phyloP scores from a whole-genome alignment of 2,797 vertebrate genomes.

The Phaenicophaeus curvirostris region DNA sequence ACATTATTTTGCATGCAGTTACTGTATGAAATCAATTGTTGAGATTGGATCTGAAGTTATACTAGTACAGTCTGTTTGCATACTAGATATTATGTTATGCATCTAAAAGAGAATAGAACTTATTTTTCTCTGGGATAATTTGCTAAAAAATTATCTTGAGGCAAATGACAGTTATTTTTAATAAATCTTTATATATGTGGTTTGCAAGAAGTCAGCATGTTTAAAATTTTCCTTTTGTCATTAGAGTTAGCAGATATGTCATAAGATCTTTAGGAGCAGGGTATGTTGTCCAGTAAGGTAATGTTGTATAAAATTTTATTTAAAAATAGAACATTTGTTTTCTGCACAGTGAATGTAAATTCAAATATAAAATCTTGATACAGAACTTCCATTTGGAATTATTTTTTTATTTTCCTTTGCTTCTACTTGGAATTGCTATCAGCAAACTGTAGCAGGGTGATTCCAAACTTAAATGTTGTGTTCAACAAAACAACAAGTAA shows the following conservation, averaged over 20 bases:
- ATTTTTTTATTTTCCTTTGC: neutral
- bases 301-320: neutral
- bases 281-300: neutral
- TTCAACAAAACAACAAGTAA: conserved; percentile 23
- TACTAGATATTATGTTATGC: neutral
- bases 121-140: neutral
- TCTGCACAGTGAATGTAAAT: neutral
- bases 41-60: neutral
- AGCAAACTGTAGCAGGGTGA: neutral
- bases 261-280: neutral
- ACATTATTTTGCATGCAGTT: neutral
- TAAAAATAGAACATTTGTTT: neutral
- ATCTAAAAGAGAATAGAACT: neutral
- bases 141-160: neutral
- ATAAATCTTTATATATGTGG: neutral
- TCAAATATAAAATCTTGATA: neutral
- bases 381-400: neutral
- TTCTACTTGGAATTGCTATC: conserved; percentile 5
- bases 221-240: neutral
- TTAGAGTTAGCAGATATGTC: neutral
- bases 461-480: conserved; percentile 24
- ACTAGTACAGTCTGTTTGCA: neutral
- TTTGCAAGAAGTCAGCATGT: neutral
- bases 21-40: neutral
- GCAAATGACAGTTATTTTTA: neutral